phyloP scores from a whole-genome alignment of 2,113 vertebrate species.

The Lonchura striata region DNA sequence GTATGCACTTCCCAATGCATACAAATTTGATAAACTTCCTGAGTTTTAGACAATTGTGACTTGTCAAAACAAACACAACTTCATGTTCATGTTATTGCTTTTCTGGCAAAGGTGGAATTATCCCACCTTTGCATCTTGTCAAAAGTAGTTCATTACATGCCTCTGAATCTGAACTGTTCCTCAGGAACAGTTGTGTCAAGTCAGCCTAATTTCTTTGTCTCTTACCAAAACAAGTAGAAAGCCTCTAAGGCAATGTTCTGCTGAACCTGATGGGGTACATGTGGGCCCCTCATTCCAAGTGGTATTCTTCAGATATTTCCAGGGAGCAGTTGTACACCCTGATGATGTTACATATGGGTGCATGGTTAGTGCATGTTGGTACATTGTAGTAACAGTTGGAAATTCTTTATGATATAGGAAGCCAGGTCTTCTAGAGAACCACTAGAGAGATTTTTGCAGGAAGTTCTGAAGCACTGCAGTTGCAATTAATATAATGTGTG shows the following conservation, averaged over 20 bases:
- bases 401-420: background rate
- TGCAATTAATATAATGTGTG: background rate
- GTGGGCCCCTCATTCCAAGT: background rate
- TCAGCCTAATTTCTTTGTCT: background rate
- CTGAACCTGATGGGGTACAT: background rate
- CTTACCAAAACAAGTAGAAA: background rate
- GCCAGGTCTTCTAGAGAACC: background rate
- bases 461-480: background rate
- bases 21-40: background rate
- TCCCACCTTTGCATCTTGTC: background rate
- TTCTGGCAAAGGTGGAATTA: background rate
- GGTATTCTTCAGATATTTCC: background rate
- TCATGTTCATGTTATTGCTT: background rate
- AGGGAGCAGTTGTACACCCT: background rate
- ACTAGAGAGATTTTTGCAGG: background rate
- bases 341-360: background rate
- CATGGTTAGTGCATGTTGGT: background rate
- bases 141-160: background rate
- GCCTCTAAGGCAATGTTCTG: background rate
- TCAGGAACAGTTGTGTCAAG: background rate
- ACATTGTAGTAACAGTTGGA: background rate
- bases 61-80: background rate
- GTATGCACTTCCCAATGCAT: background rate
- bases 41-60: background rate
- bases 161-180: background rate